These are phyloP conservation scores for Martes flavigula DNA, from an alignment of 2,797 vertebrate genomes.

Conservation along the genomic window DNA sequence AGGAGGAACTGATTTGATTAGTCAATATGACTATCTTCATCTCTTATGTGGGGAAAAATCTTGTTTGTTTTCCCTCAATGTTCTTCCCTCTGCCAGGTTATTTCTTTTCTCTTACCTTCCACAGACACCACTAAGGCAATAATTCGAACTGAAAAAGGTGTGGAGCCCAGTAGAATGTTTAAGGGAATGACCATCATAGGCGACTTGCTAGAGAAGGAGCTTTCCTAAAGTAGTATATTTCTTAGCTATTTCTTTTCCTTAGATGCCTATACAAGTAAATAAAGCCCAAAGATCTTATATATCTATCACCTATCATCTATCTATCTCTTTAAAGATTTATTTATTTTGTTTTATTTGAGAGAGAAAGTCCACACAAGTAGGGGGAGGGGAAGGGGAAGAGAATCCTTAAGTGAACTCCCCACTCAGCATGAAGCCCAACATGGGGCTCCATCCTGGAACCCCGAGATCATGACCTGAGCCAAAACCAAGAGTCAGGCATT, in stretches of 20 bases:
- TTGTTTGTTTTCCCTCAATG: too few species aligned
- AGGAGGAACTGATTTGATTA: neutral
- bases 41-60: neutral
- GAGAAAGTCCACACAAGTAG: neutral
- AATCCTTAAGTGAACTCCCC: neutral
- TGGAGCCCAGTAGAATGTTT: neutral
- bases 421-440: neutral
- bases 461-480: neutral
- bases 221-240: too few species aligned
- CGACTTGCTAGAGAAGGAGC: neutral
- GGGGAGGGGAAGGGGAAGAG: neutral
- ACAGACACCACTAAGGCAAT: neutral
- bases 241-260: neutral
- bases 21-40: neutral
- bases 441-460: neutral
- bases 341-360: neutral
- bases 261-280: neutral
- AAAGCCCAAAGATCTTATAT: neutral
- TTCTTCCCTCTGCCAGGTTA: neutral
- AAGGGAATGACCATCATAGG: too few species aligned
- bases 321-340: neutral
- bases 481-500: neutral
- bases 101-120: neutral
- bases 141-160: neutral
- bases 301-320: neutral